Evolutionary conservation across 2,113 vertebrate genomes (phyloP), one percentile per base, ranked within the genome.

Genomic region (Hippocampus guttulatus): DNA sequence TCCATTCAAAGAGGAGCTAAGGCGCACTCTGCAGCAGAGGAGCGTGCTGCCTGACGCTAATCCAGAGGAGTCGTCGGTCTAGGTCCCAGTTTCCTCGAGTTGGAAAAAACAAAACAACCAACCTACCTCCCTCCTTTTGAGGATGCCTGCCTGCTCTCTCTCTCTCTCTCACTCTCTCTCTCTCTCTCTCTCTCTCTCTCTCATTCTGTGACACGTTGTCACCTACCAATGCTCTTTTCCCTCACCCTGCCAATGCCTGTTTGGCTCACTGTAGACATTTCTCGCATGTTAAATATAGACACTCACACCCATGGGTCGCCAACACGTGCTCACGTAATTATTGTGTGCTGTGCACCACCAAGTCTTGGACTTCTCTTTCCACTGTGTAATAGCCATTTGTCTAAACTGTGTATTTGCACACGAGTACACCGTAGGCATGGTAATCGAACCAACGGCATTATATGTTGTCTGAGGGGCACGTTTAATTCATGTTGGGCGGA

Each of bases 41-140:
- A 96, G 95, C 68, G 91, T 96, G 1, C 90, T 98, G 82, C 97
- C 97, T 0, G 95, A 98, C 74, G 96, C 97, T 70, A 98, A 98
- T 86, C 97, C 97, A 0, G 97, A 98, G 92, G 97, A 98, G 91
- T 98, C 97, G 0, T 98, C 96, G 0, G 96, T 98, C 77, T 98
- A 93, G 84, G 79, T 74, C 51, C 11, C 10, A 70, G 1, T 67
- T 75, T 63, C 61, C 55, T 14, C 11, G 67, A 84, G 81, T 73
- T 79, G 85, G 74, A 83, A 87, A 75, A 82, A 85, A 81, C 60
- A 58, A 80, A 85, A 74, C 84, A 90, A 92, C 84, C 88, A 81
- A 86, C 78, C 92, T 92, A 92, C 92, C 92, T 93, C 91, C 88
- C 87, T 92, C 91, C 82, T 83, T 69, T 12, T 64, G 87, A 89